These are phyloP conservation scores for Callipepla squamata DNA, from an alignment of 2,113 vertebrate species.

Conservation along the genomic window DNA sequence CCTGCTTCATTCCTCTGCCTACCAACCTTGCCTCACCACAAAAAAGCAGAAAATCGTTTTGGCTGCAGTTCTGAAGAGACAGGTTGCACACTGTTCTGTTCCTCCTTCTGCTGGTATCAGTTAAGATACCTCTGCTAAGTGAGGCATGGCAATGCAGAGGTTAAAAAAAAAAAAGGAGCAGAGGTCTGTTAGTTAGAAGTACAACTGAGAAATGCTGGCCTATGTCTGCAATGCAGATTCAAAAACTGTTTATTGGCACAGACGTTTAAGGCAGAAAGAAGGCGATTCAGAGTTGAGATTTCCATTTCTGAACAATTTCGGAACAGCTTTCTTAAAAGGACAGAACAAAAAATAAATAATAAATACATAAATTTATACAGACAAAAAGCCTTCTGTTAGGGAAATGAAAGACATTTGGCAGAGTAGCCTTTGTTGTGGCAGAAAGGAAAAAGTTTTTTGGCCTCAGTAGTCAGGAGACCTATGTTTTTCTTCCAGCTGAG, in stretches of 20 bases:
- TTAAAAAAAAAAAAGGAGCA: neutral
- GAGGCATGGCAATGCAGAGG: neutral
- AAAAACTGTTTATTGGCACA: neutral
- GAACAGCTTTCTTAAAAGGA: neutral
- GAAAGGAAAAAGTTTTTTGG: slow-evolving; percentile 22
- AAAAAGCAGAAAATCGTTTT: neutral
- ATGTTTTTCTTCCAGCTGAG: slow-evolving; percentile 42
- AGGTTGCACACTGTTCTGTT: neutral
- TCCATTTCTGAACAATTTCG: neutral
- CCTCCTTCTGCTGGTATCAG: slow-evolving; percentile 57
- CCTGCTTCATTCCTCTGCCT: neutral
- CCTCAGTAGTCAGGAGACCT: slow-evolving; percentile 3
- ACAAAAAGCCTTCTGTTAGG: neutral
- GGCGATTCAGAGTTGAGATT: neutral
- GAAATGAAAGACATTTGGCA: neutral
- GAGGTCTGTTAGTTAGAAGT: neutral
- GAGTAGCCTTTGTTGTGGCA: neutral
- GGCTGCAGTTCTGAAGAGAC: fast-evolving
- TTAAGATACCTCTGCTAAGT: neutral
- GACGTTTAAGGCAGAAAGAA: neutral
- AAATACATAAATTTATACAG: neutral
- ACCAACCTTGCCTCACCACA: neutral
- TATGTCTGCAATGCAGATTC: neutral
- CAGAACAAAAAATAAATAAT: neutral
- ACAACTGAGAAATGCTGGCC: neutral